Percentiles rank a stretch among this genome's conserved stretches.
Conservation (phyloP, 2,888 invertebrate species). For the Allophyes oxyacanthae region DNA sequence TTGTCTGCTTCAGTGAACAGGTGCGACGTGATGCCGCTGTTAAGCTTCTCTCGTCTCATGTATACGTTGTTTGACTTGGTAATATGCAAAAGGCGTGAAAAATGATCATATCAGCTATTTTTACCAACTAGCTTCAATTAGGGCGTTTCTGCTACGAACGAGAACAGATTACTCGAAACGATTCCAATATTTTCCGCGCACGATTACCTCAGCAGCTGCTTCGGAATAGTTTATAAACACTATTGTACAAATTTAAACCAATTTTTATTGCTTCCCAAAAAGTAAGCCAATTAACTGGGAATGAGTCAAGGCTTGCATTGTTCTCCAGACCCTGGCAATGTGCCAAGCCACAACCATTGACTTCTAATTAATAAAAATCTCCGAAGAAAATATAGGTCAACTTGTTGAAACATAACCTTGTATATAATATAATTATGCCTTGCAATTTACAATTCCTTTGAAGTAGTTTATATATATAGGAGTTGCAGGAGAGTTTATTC, state of each 20-base stretch:
- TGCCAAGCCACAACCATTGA: slow-evolving; percentile 65
- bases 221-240: slow-evolving; percentile 65
- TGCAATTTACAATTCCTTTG: slow-evolving; percentile 8
- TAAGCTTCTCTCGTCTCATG: slow-evolving; percentile 27
- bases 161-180: slow-evolving; percentile 33
- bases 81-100: slow-evolving; percentile 36
- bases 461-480: slow-evolving; percentile 8
- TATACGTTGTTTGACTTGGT: slow-evolving; percentile 28
- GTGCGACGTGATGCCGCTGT: slow-evolving; percentile 16
- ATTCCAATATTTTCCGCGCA: slow-evolving; percentile 47
- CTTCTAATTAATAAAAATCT: slow-evolving; percentile 66
- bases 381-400: slow-evolving; percentile 33
- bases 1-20: slow-evolving; percentile 23
- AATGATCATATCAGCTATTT: slow-evolving; percentile 35
- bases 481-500: slow-evolving; percentile 6
- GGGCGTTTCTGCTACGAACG: slow-evolving; percentile 19
- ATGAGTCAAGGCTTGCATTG: slow-evolving; percentile 74
- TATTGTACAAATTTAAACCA: slow-evolving; percentile 66
- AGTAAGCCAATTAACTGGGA: slow-evolving; percentile 77
- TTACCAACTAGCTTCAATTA: slow-evolving; percentile 23
- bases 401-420: slow-evolving; percentile 17
- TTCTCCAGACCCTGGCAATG: slow-evolving; percentile 70
- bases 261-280: slow-evolving; percentile 77
- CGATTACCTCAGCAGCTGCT: slow-evolving; percentile 53
- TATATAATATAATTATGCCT: not conserved